A percentile compares a stretch with the other conserved stretches of the same genome.
phyloP scores from a whole-genome alignment of 2,797 vertebrate genomes.

The Labroides dimidiatus region DNA sequence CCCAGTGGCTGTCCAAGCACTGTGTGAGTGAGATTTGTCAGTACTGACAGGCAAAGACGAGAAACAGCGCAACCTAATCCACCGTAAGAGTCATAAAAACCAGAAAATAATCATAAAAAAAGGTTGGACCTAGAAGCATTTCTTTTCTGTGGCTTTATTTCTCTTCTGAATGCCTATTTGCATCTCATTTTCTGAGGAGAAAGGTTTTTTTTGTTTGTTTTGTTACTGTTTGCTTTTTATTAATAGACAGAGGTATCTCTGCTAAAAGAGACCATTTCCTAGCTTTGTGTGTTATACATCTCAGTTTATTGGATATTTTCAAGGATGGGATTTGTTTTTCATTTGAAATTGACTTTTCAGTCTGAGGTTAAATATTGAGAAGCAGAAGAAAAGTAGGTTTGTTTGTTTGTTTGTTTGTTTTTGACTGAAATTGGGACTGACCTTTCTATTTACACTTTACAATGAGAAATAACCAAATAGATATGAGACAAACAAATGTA shows the following conservation, averaged over 20 bases:
- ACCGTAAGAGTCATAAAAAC: too few species aligned
- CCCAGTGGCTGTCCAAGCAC: too few species aligned
- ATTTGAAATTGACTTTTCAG: constrained; percentile 5
- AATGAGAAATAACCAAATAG: constrained; percentile 23
- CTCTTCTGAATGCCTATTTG: neutral
- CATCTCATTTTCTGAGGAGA: neutral
- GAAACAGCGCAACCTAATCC: too few species aligned
- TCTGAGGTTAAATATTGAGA: neutral
- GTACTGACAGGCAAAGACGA: too few species aligned
- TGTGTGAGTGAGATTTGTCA: too few species aligned
- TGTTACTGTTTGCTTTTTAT: neutral
- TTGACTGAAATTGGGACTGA: constrained; percentile 14
- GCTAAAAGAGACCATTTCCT: constrained; percentile 4
- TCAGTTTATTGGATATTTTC: constrained; percentile 12
- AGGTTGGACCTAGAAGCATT: too few species aligned
- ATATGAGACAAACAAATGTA: constrained; percentile 35
- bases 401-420: too few species aligned
- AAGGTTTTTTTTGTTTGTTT: neutral
- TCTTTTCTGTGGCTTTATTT: too few species aligned
- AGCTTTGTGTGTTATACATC: neutral
- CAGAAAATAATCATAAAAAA: too few species aligned
- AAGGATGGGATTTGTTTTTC: neutral
- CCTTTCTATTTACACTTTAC: constrained; percentile 7
- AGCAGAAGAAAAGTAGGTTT: neutral
- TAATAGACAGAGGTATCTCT: neutral